Evolutionary conservation across 1,140 invertebrate genomes (phyloP), one percentile per base, ranked within the genome.

Genomic region (Chionoecetes opilio): DNA sequence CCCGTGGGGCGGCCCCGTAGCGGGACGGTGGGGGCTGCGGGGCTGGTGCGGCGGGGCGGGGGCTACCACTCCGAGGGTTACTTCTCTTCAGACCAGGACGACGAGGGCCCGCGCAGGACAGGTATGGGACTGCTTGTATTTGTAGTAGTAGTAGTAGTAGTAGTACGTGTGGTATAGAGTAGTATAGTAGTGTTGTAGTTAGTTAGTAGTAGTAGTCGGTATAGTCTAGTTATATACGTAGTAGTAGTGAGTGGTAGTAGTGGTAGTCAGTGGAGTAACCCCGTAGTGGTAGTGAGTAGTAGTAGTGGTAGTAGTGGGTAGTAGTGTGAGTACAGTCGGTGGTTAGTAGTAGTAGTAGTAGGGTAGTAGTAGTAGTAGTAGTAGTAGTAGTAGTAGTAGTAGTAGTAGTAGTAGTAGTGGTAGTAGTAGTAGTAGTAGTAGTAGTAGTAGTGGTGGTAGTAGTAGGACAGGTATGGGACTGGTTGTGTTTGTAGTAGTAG

Each of bases 61-160:
- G 96, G 96, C 53, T 98, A 98, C 96, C 98, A 98, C 96, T 98
- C 98, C 0, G 98, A 98, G 96, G 98, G 98, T 17, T 98, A 98
- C 96, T 98, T 98, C 96, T 98, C 98, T 17, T 98, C 97, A 6
- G 98, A 98, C 96, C 98, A 98, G 96, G 97, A 98, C 96, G 98
- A 98, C 96, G 97, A 97, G 88, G 46, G 93, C 9, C 93, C 95
- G n/a, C 92, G 91, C 11, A 96, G 92, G 85, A 95, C 95, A 94
- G 94, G 94, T 94, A 35, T 34, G 63, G 82, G n/a, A n/a, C n/a
- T n/a, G n/a, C n/a, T n/a, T n/a, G n/a, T n/a, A n/a, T n/a, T n/a
- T n/a, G n/a, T 63, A 26, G 63, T 75, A 21, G 63, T 75, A 21
- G 63, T 75, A 21, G 86, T 29, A 5, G 86, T 88, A 0, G 86